phyloP scores from a whole-genome alignment of 2,113 vertebrate genomes.

The Emydocephalus ijimae region DNA sequence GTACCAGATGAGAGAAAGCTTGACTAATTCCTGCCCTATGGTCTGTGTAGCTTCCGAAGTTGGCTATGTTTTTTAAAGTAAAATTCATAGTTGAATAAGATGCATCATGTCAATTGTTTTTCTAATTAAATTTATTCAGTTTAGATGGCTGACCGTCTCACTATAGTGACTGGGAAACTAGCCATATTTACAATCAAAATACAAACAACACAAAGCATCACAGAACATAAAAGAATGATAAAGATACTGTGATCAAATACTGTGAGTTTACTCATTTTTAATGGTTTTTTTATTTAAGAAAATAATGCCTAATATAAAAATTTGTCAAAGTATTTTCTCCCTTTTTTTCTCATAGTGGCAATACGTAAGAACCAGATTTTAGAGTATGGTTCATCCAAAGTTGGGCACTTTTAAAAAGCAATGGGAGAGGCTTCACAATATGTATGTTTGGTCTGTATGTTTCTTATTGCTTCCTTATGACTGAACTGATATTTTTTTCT shows the following conservation, averaged over 20 bases:
- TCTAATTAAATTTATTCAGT: conserved; percentile 33
- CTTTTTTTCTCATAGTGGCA: not conserved
- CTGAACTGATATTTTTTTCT: not conserved
- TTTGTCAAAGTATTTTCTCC: conserved; percentile 20
- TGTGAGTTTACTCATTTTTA: conserved; percentile 44
- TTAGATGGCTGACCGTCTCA: not conserved
- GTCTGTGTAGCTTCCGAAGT: conserved; percentile 32
- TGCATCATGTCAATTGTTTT: conserved; percentile 54
- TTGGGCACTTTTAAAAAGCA: not conserved
- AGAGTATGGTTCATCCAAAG: not conserved
- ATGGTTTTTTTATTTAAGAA: conserved; percentile 60
- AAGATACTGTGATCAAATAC: conserved; percentile 40
- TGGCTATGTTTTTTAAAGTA: conserved; percentile 26
- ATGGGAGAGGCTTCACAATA: not conserved
- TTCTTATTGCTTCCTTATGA: not conserved
- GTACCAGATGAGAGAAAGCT: not conserved
- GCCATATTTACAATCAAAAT: not conserved
- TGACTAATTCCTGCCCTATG: conserved; percentile 24
- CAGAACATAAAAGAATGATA: conserved; percentile 10
- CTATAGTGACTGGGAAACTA: not conserved
- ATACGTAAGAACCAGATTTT: conserved; percentile 36
- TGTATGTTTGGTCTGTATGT: not conserved
- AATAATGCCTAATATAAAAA: conserved; percentile 30
- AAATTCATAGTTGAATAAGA: conserved; percentile 39
- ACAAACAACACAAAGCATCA: not conserved